These are phyloP conservation scores for Discoglossus pictus DNA, from an alignment of 2,797 vertebrate species.

Conservation along the genomic window DNA sequence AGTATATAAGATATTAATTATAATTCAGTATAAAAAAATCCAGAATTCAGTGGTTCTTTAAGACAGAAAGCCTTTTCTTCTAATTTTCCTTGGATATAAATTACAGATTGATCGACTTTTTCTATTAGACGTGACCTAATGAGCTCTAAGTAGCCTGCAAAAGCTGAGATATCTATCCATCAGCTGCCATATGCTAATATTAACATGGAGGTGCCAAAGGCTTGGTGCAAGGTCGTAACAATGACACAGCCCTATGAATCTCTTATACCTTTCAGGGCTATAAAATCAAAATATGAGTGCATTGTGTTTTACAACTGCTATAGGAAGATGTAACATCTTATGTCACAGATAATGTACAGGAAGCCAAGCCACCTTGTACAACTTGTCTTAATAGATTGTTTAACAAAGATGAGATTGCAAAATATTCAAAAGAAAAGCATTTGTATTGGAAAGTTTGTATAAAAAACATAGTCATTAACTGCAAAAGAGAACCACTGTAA, in stretches of 20 bases:
- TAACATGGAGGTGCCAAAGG: constrained; percentile 14
- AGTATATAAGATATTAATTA: no score
- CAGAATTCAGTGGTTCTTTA: no score
- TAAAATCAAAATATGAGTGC: neutral
- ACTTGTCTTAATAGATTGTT: neutral
- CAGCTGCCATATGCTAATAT: constrained; percentile 36
- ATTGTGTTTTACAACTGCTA: neutral
- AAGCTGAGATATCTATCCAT: constrained; percentile 17
- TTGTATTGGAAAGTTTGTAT: no score
- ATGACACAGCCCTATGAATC: neutral
- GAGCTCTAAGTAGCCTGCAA: constrained; percentile 23
- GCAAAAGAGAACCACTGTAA: no score
- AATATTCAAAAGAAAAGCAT: no score
- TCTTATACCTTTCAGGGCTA: neutral
- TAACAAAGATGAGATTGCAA: neutral
- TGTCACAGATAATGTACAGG: neutral
- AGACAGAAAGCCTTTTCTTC: no score
- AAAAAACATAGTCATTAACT: no score
- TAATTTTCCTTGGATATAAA: constrained; percentile 33
- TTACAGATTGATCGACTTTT: constrained; percentile 25
- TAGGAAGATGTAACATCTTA: neutral
- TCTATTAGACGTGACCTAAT: constrained; percentile 38
- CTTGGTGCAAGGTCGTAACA: constrained; percentile 21
- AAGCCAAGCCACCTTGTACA: neutral
- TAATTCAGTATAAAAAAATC: no score